These are phyloP conservation scores for Hylaeus volcanicus DNA, from an alignment of 1,140 invertebrate genomes.

Conservation along the genomic window DNA sequence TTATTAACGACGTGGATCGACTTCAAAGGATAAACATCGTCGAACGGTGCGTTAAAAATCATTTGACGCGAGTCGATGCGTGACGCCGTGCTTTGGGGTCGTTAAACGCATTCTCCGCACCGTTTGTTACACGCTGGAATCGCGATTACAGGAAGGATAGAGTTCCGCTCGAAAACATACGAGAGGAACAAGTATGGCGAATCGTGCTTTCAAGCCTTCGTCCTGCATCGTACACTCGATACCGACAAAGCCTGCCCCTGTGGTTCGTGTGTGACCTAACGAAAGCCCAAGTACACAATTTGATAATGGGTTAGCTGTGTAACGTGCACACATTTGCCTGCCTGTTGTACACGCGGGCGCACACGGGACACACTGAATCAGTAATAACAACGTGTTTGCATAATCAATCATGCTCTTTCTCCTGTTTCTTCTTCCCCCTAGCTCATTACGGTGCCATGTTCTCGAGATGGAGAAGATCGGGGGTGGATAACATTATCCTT, in stretches of 20 bases:
- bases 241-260: slow-evolving; percentile 54
- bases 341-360: slow-evolving; percentile 17
- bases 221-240: slow-evolving; percentile 36
- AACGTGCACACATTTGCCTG: slow-evolving; percentile 67
- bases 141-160: slow-evolving; percentile 40
- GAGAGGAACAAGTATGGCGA: slow-evolving; percentile 22
- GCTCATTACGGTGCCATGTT: slow-evolving; percentile 21
- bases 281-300: slow-evolving; percentile 73
- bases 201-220: slow-evolving; percentile 42
- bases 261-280: slow-evolving; percentile 66
- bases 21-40: no score
- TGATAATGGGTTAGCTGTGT: slow-evolving; percentile 78
- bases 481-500: not conserved
- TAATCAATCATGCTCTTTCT: slow-evolving; percentile 73
- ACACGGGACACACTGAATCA: slow-evolving; percentile 68
- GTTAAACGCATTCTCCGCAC: slow-evolving; percentile 21
- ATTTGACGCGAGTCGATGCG: not conserved
- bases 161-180: slow-evolving; percentile 33
- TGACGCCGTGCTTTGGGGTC: not conserved
- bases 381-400: slow-evolving; percentile 73
- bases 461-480: slow-evolving; percentile 9
- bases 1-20: no score
- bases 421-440: slow-evolving; percentile 38
- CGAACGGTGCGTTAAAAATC: not conserved
- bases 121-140: slow-evolving; percentile 14